Base-by-base conservation (phyloP, 2,888 invertebrate species). In the Phytoseiulus persimilis region DNA sequence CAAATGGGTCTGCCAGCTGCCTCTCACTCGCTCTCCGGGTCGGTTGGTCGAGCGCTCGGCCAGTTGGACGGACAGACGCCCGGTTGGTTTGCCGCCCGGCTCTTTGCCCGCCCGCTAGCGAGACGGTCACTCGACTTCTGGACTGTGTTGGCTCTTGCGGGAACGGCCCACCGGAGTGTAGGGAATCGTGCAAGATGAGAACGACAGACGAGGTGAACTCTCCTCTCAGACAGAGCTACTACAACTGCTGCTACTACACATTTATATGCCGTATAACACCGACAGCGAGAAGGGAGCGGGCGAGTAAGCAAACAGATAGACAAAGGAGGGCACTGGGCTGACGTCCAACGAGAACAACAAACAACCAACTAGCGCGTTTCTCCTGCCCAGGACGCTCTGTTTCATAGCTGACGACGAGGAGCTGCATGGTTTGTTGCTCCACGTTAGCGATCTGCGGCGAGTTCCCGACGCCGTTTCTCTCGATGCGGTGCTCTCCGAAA, bases 1-100 rank as follows among this genome's bases (percentile, higher is more conserved):
- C 87, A 87, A 87, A 87, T 87, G 87, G 87, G 45, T 45, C 87
- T 45, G 45, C 87, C 87, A 87, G 87, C 87, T 87, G 87, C 87
- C 87, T 87, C 87, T 87, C n/a, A n/a, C 32, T 33, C 33, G 39
- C 87, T 32, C 45, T 87, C 6, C 87, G n/a, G 87, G 39, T 87
- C n/a, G 32, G 33, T 28, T 33, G 87, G 39, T 32, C 87, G 87
- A 87, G 32, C 33, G 87, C 39, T n/a, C 87, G 45, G 28, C 33
- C 28, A 28, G 45, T 28, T n/a, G n/a, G n/a, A n/a, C n/a, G n/a
- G n/a, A n/a, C n/a, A n/a, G n/a, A n/a, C n/a, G n/a, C n/a, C n/a
- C n/a, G n/a, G n/a, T n/a, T 87, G 2, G n/a, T 87, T 31, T 2
- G 33, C 83, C 32, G 83, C 31, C 31, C 33, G 18, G n/a, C n/a